Evolutionary conservation across 37 sponge, comb jelly and placozoan species (phyloP), one percentile per base, ranked within the genome.

Genomic region (Cladorhizidae sp.): DNA sequence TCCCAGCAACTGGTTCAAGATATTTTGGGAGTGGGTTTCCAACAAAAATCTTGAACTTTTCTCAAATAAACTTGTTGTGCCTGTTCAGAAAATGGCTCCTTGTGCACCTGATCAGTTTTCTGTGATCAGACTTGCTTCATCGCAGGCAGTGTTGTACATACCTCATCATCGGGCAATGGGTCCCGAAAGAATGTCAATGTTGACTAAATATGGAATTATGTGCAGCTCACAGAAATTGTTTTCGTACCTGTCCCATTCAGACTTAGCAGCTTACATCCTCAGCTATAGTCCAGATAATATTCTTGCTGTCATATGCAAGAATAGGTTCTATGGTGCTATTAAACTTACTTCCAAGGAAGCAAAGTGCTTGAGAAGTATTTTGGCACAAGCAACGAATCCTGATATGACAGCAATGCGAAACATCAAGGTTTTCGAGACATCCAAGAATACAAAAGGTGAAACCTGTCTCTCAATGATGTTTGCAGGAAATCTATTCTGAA

Each of bases 1-100:
- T 40, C 59, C 80, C 2, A 21, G 32, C 32, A 8, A 49, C 3
- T 80, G 81, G 87, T 65, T 86, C 37, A 38, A 74, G 20, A 35
- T 20, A 8, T 86, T 86, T 39, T 86, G 81, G 87, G 43, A 80
- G 25, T 86, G 87, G 87, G 59, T 80, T 36, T 20, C 38, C 41
- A 36, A 41, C 11, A 40, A 86, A 8, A 29, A 50, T 20, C 41
- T 86, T 7, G 0, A 43, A 0, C 49, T 21, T 0, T 86, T 86
- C 67, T 23, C 14, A 33, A 36, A 42, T 23, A 32, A 55, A 5
- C 32, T 74, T 36, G 18, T 86, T 23, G 75, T 86, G 18, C 87
- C 87, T 28, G 36, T 75, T 26, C 57, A 69, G 42, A 7, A 18
- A 12, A 11, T 23, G 18, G 42, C 17, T 23, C 2, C 1, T 7